Percentiles rank a stretch among this genome's conserved stretches.
These are phyloP conservation scores for Solen grandis DNA, from an alignment of 1,140 invertebrate genomes.

Conservation along the genomic window DNA sequence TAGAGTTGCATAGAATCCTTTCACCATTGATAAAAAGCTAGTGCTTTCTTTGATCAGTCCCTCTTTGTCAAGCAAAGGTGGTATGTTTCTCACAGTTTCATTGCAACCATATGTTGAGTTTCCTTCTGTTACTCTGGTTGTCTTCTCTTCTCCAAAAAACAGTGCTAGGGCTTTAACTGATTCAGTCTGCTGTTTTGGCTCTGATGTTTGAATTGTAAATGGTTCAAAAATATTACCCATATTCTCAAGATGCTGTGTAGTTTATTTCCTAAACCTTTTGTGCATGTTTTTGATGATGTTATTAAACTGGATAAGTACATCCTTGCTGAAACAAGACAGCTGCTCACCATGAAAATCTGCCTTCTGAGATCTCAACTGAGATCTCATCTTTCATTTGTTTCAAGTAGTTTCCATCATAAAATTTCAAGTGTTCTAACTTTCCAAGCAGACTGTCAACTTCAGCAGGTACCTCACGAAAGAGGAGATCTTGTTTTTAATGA, in stretches of 20 bases:
- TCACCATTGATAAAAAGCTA: not conserved
- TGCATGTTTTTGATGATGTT: too few species aligned
- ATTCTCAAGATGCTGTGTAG: too few species aligned
- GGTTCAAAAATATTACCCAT: too few species aligned
- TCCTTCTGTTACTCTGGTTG: not conserved
- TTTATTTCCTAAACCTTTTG: too few species aligned
- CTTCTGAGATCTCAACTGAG: too few species aligned
- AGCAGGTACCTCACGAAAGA: not conserved
- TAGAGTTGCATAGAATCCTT: not conserved
- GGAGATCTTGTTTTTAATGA: not conserved
- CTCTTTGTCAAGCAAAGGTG: not conserved
- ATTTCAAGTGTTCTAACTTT: not conserved
- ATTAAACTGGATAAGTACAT: too few species aligned
- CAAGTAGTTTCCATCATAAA: slow-evolving; percentile 1
- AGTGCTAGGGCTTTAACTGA: not conserved
- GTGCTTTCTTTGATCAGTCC: slow-evolving; percentile 14
- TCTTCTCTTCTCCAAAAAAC: not conserved
- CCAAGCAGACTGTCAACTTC: not conserved
- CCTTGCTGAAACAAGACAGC: too few species aligned
- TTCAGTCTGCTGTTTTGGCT: too few species aligned
- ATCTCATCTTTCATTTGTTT: not conserved
- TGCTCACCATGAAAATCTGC: too few species aligned
- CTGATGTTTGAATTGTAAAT: too few species aligned
- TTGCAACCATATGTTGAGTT: not conserved
- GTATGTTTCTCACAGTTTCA: not conserved